Conservation (phyloP, 2,888 invertebrate species). For the Callyntrura sp. region DNA sequence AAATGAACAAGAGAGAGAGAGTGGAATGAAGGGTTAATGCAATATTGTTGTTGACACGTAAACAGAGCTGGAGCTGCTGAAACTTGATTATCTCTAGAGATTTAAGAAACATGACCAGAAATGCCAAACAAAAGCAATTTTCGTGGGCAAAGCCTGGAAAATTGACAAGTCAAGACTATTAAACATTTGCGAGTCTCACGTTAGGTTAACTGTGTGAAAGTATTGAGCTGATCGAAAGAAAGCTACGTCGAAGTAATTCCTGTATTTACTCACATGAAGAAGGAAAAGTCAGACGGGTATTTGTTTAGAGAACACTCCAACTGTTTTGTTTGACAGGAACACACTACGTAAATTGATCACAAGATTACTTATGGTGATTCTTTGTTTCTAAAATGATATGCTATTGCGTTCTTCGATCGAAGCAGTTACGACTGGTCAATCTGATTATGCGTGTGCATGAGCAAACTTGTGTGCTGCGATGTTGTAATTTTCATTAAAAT, state of each 20-base stretch:
- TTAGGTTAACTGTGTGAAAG: no score
- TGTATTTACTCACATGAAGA: no score
- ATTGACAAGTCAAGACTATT: no score
- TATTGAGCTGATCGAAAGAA: neutral
- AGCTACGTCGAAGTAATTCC: neutral
- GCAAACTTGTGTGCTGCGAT: no score
- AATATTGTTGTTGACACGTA: neutral
- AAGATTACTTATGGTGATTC: neutral
- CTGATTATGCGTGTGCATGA: slow-evolving; percentile 41
- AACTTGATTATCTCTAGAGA: slow-evolving; percentile 3
- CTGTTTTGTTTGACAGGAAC: neutral
- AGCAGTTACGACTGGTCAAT: neutral
- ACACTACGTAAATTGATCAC: neutral
- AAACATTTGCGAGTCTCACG: no score
- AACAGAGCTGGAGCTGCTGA: neutral
- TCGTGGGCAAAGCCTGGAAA: neutral
- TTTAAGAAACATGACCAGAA: neutral
- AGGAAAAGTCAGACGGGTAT: no score
- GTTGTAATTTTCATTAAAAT: no score
- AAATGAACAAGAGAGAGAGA: neutral
- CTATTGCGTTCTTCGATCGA: no score
- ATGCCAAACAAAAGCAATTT: neutral
- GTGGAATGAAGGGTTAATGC: neutral
- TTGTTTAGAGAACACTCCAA: neutral
- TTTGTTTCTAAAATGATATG: neutral